Evolutionary conservation across 2,113 vertebrate genomes (phyloP).

Genomic region (Ceyx cyanopectus): DNA sequence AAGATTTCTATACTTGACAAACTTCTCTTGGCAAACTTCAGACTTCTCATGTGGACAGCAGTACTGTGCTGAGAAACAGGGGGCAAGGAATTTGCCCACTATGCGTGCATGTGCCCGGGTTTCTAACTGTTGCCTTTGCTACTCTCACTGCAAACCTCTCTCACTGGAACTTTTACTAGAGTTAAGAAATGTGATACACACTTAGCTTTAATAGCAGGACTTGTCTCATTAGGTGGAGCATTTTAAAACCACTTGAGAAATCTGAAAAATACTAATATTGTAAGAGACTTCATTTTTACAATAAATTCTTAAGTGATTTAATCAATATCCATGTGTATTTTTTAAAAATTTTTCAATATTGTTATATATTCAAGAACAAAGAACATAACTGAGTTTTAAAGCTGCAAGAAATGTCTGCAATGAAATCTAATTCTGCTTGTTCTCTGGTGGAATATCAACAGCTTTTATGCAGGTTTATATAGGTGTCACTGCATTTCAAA

Average conservation of each 20-base stretch:
- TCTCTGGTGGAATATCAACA: not conserved
- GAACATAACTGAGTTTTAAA: not conserved
- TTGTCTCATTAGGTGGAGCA: not conserved
- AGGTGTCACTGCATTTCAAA: not conserved
- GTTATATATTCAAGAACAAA: not conserved
- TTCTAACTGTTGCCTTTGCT: not conserved
- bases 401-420: not conserved
- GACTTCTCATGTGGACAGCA: not conserved
- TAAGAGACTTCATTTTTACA: not conserved
- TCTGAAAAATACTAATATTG: not conserved
- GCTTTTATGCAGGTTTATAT: not conserved
- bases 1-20: not conserved
- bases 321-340: not conserved
- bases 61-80: not conserved
- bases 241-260: not conserved
- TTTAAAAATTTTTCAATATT: not conserved
- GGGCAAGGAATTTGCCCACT: not conserved
- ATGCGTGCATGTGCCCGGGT: not conserved
- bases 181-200: not conserved
- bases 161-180: rapidly evolving
- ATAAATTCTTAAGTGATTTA: not conserved
- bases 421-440: not conserved
- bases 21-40: too few relatives aligned
- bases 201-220: not conserved
- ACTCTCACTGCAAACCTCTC: not conserved